These are phyloP conservation scores for Drosophila glabriapex DNA, from an alignment of 2,888 invertebrate species.

Conservation along the genomic window DNA sequence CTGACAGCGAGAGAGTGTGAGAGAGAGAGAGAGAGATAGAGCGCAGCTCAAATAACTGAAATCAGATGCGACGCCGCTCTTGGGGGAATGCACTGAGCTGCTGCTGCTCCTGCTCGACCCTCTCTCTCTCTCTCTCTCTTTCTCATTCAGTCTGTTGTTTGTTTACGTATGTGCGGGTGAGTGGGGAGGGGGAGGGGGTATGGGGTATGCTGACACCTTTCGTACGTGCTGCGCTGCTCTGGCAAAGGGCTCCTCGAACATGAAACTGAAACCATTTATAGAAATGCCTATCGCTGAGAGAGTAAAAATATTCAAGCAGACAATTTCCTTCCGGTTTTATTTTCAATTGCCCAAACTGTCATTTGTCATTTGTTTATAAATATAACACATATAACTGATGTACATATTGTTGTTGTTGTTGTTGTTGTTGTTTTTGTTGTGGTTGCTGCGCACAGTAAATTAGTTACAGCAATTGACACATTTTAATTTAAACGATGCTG, in stretches of 20 bases:
- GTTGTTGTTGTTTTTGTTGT: not conserved
- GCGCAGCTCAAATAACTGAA: constrained; percentile 70
- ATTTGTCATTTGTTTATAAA: constrained; percentile 77
- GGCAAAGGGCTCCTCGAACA: constrained; percentile 28
- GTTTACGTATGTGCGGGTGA: constrained; percentile 16
- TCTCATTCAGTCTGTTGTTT: constrained; percentile 16
- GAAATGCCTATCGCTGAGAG: constrained; percentile 53
- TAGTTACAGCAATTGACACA: constrained; percentile 74
- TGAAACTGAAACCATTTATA: constrained; percentile 76
- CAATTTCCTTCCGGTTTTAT: constrained; percentile 79
- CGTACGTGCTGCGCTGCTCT: constrained; percentile 48
- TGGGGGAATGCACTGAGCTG: constrained; percentile 60
- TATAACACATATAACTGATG: constrained; percentile 48
- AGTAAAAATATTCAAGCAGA: constrained; percentile 64
- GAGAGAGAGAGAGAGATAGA: constrained; percentile 1
- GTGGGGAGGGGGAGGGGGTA: not conserved
- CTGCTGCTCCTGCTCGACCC: not conserved
- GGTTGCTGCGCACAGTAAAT: constrained; percentile 65
- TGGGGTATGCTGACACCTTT: constrained; percentile 47
- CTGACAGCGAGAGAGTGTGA: not conserved
- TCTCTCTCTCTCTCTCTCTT: not conserved
- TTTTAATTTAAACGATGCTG: constrained; percentile 69
- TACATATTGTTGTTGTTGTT: constrained; percentile 16
- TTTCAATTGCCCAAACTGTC: constrained; percentile 70
- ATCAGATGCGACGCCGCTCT: constrained; percentile 68